These are phyloP conservation scores for Odontamblyopus rebecca DNA, from an alignment of 2,797 vertebrate genomes.

Conservation along the genomic window DNA sequence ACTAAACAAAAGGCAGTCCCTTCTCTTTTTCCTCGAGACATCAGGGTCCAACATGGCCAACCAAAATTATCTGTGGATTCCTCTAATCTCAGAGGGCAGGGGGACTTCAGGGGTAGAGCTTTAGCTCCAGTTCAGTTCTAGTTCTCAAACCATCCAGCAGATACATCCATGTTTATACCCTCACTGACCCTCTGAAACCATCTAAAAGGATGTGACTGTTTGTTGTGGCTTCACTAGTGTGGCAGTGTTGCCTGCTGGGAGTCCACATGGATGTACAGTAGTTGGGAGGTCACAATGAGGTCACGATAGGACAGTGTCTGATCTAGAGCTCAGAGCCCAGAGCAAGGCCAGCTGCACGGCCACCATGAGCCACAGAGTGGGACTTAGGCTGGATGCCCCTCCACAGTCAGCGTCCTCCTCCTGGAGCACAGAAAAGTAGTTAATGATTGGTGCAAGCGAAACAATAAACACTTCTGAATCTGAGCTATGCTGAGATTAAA, in stretches of 20 bases:
- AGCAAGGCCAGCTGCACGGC: constrained; percentile 86
- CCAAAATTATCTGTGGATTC: constrained; percentile 51
- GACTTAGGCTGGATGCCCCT: constrained; percentile 85
- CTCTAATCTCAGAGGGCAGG: constrained; percentile 48
- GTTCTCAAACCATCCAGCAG: constrained; percentile 32
- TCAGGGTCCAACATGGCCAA: constrained; percentile 48
- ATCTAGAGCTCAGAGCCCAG: constrained; percentile 86
- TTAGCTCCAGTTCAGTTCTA: constrained; percentile 29
- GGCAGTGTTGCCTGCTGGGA: constrained; percentile 58
- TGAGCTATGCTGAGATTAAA: constrained; percentile 16
- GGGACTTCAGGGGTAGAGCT: constrained; percentile 18
- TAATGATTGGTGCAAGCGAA: constrained; percentile 24
- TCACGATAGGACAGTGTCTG: constrained; percentile 83
- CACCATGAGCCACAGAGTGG: constrained; percentile 83
- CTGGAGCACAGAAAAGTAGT: constrained; percentile 68
- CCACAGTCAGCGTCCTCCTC: constrained; percentile 90
- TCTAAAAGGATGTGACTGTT: constrained; percentile 31
- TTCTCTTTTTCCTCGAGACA: constrained; percentile 77
- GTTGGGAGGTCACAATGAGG: constrained; percentile 57
- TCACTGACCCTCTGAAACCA: constrained; percentile 30
- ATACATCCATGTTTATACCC: constrained; percentile 21
- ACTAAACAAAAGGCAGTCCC: constrained; percentile 72
- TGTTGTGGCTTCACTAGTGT: constrained; percentile 24
- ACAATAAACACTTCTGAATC: background rate
- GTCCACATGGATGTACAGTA: constrained; percentile 67